Base-by-base conservation (phyloP, 2,113 vertebrate genomes). In the Poeciliopsis retropinna region DNA sequence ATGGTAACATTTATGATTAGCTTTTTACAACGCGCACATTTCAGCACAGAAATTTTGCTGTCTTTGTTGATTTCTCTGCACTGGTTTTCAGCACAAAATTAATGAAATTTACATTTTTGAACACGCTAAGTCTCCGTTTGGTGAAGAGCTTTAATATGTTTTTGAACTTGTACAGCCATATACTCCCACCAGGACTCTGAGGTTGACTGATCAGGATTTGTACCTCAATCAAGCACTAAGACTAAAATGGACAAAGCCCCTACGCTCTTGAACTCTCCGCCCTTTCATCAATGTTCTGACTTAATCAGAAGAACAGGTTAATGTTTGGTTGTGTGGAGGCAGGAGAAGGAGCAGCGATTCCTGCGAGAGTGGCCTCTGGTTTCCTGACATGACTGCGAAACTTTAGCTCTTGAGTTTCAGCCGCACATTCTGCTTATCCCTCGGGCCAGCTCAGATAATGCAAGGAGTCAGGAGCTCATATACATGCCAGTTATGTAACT, bases 401-500 rank as follows among this genome's bases (percentile, higher is more conserved):
- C 51, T 57, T 57, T n/a, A 57, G 51, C 25, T n/a, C 7, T 57
- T 57, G 30, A 31, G 3, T 31, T 31, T 31, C 51, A 57, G 51
- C 19, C 51, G 8, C 22, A n/a, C 10, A 57, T 11, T 57, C 51
- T 57, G 51, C 51, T n/a, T 57, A 17, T 57, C 22, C 51, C 51
- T 57, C 2, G 1, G 6, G 3, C 29, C 7, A 3, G 4, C 30
- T 63, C 30, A 34, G 70, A 39, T 54, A 9, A 0, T 41, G 66
- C 64, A 3, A 54, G 29, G 25, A 70, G 57, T 5, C 34, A 47
- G 63, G 67, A 54, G 29, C 27, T 80, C 39, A 75, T 70, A 37
- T 25, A 0, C 61, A 64, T 39, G 63, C 61, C 72, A 54, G 64
- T 87, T 85, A 80, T 28, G n/a, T 80, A 81, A 86, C 73, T 65